Evolutionary conservation across 2,888 invertebrate species (phyloP).

Genomic region (Apamea crenata): DNA sequence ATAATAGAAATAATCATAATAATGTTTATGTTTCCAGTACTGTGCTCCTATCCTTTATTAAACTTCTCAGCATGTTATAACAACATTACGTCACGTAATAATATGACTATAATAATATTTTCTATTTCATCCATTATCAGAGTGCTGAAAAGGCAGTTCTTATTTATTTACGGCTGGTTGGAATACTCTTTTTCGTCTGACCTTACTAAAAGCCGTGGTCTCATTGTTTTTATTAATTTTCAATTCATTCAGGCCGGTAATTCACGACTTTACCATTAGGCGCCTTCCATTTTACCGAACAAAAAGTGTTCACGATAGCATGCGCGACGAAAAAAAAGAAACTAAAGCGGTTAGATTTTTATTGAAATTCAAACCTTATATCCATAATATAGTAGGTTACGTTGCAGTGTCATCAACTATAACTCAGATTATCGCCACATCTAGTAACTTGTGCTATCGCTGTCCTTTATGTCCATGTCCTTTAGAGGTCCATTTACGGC

Average conservation of each 20-base stretch:
- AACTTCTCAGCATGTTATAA: neutral
- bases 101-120: neutral
- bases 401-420: neutral
- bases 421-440: neutral
- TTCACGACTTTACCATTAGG: neutral
- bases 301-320: neutral
- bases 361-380: neutral
- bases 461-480: neutral
- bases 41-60: slow-evolving; percentile 6
- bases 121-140: neutral
- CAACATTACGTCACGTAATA: neutral
- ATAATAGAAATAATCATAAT: slow-evolving; percentile 41
- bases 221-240: neutral
- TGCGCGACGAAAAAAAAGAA: neutral
- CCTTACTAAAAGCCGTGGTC: neutral
- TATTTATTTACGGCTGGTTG: neutral
- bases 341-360: neutral
- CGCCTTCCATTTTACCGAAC: neutral
- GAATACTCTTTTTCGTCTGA: neutral
- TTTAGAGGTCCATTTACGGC: neutral
- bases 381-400: neutral
- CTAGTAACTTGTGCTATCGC: neutral
- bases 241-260: neutral
- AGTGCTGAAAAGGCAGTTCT: neutral
- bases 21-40: slow-evolving; percentile 21